A percentile compares a stretch with the other conserved stretches of the same genome.
Evolutionary conservation across 2,797 vertebrate genomes (phyloP).

Genomic region (Mus minutoides): DNA sequence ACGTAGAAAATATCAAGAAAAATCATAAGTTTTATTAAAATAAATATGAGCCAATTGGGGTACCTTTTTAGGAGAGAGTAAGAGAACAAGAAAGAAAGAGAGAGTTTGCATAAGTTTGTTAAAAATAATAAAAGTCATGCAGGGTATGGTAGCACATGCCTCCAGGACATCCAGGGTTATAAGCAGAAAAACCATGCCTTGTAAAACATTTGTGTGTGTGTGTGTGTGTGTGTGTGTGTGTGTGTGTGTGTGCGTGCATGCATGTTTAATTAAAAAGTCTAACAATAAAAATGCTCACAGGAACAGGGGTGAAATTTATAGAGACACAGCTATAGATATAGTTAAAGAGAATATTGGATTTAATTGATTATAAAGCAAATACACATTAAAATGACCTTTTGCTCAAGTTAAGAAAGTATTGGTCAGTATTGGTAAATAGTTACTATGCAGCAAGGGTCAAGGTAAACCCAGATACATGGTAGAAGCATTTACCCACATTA

Average conservation of each 20-base stretch:
- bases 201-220: background rate
- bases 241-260: no score
- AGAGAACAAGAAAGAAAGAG: background rate
- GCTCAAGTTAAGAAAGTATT: constrained; percentile 33
- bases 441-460: background rate
- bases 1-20: constrained; percentile 4
- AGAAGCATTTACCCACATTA: background rate
- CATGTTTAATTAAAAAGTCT: background rate
- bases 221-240: no score
- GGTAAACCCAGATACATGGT: background rate
- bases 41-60: background rate
- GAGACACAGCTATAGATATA: background rate
- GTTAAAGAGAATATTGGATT: background rate
- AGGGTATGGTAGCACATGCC: background rate
- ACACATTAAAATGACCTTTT: constrained; percentile 18
- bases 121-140: constrained; percentile 15
- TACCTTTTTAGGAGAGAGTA: background rate
- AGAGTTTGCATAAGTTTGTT: background rate
- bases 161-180: background rate
- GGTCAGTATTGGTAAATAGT: background rate
- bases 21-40: background rate
- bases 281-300: background rate
- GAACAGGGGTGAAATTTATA: background rate
- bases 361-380: constrained; percentile 29
- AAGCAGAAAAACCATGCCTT: background rate